Conservation (phyloP, 2,113 vertebrate genomes). For the Cranoglanis bouderius region DNA sequence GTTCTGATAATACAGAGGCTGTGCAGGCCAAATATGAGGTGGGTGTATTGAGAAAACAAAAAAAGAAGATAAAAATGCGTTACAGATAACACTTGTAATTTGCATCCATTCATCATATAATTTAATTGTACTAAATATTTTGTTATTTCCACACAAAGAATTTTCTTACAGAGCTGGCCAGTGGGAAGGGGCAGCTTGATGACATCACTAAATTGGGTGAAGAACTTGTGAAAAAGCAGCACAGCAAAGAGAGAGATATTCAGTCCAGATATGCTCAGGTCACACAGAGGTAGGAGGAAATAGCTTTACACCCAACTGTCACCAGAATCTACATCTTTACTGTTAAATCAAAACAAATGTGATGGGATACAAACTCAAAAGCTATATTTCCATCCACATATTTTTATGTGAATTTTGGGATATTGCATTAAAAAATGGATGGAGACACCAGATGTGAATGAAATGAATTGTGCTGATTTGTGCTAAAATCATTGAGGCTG, state of each 20-base stretch:
- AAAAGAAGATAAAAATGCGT: background rate
- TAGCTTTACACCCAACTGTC: background rate
- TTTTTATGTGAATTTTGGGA: no score
- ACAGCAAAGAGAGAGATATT: constrained; percentile 73
- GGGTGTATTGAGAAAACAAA: background rate
- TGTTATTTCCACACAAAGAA: constrained; percentile 67
- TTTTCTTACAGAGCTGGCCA: constrained; percentile 79
- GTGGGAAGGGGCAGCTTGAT: constrained; percentile 77
- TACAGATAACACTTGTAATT: background rate
- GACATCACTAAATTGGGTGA: constrained; percentile 73
- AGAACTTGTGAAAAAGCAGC: constrained; percentile 73
- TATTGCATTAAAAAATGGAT: no score
- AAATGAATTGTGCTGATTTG: no score
- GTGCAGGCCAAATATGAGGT: constrained; percentile 85
- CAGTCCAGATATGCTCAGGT: constrained; percentile 68
- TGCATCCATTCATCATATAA: background rate
- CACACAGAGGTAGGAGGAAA: constrained; percentile 71
- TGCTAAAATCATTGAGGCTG: no score
- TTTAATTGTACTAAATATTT: background rate
- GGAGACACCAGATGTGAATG: no score
- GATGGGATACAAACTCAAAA: background rate
- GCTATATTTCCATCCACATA: no score
- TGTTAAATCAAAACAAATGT: background rate
- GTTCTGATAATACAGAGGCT: constrained; percentile 71
- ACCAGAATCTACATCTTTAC: background rate